Conservation (phyloP, 2,797 vertebrate species). For the Sparidentex hasta region DNA sequence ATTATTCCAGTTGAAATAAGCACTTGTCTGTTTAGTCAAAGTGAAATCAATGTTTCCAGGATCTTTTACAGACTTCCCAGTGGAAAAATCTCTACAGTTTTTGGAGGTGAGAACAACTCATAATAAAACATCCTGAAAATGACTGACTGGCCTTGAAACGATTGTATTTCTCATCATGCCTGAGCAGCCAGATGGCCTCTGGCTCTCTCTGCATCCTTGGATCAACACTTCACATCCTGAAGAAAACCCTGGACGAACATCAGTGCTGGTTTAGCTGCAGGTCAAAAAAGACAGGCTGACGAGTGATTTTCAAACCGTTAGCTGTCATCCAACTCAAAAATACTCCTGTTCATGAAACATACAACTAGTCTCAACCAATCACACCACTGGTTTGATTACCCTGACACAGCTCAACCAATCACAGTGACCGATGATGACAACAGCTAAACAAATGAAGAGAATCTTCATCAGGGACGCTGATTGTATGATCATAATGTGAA, state of each 20-base stretch:
- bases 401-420: too few species aligned
- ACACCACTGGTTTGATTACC: too few species aligned
- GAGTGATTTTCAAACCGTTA: too few species aligned
- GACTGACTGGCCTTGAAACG: constrained; percentile 20
- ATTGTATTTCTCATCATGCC: background rate
- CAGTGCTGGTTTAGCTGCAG: constrained; percentile 19
- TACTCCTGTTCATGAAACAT: too few species aligned
- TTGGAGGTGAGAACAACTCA: background rate
- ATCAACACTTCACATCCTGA: constrained; percentile 29
- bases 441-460: too few species aligned
- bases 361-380: too few species aligned
- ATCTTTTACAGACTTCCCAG: constrained; percentile 3
- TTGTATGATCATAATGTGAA: too few species aligned
- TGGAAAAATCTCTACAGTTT: constrained; percentile 8
- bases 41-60: background rate
- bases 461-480: too few species aligned
- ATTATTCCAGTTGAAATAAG: too few species aligned
- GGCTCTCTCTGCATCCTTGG: background rate
- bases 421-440: too few species aligned
- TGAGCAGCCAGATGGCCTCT: background rate
- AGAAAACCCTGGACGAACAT: constrained; percentile 14
- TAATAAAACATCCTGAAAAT: constrained; percentile 12
- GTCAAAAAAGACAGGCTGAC: background rate
- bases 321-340: too few species aligned
- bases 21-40: background rate